Base-by-base conservation (phyloP, 2,888 invertebrate species). In the Drosophila eohydei region DNA sequence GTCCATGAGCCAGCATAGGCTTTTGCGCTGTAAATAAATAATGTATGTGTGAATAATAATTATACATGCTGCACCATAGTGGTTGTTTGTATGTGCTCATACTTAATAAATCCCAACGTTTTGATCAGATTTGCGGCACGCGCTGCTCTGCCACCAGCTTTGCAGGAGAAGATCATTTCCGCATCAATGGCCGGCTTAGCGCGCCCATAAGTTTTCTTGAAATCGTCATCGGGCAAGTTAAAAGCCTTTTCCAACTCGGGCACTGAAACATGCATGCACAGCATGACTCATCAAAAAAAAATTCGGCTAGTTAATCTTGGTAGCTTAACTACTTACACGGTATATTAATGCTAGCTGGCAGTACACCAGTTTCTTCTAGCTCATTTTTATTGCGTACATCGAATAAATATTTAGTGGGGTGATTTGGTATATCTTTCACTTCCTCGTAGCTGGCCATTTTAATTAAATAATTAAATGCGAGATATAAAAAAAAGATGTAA, bases 361-460 rank as follows among this genome's bases (percentile, higher is more conserved):
- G 94, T 77, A 94, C 93, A 8, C 97, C 97, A 78, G 95, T 95
- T 89, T 96, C 95, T 76, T 94, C 92, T 40, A 97, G 91, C 93
- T 97, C 97, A 48, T 94, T 92, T 59, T 95, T 95, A 91, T 96
- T 96, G 86, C 97, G 94, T 0, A 97, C 97, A 93, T 97, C 97
- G 69, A 97, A 94, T 26, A 97, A 94, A 32, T 95, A 92, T 56
- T 94, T 94, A 44, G 92, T 91, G 3, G 93, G 91, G 11, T 93
- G 91, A 65, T 94, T 93, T 51, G 93, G 93, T 59, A 94, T 92
- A 28, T 93, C 92, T 82, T 94, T 93, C 3, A 94, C 88, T 80
- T 94, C 93, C 43, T 94, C 93, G 80, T 93, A 94, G 2, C 87
- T 91, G 54, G 92, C 93, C 88, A 93, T 92, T 64, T 60, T 26